A percentile compares a stretch with the other conserved stretches of the same genome.
Evolutionary conservation across 2,113 vertebrate species (phyloP).

Genomic region (Aegithalos caudatus): DNA sequence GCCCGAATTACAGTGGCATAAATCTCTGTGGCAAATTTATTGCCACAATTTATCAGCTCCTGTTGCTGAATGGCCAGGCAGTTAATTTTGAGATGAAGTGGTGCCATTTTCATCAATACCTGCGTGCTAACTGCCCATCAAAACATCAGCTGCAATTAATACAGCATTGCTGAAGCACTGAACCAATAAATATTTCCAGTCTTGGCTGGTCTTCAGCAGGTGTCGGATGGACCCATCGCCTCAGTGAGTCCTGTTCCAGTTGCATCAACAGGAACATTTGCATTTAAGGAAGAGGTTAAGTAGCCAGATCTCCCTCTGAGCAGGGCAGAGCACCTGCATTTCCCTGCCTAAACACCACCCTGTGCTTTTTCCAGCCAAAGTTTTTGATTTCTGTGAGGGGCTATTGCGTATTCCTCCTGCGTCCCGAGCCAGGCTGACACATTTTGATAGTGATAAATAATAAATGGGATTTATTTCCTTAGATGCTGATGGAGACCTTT

Average conservation of each 20-base stretch:
- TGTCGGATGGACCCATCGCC: not conserved
- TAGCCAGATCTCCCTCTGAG: not conserved
- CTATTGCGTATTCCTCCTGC: not conserved
- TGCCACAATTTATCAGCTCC: slow-evolving; percentile 74
- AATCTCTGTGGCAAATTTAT: slow-evolving; percentile 75
- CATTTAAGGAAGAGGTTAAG: slow-evolving; percentile 19
- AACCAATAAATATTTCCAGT: slow-evolving; percentile 69
- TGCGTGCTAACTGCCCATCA: slow-evolving; percentile 73
- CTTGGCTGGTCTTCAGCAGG: slow-evolving; percentile 56
- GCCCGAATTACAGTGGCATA: not conserved
- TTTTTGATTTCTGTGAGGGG: not conserved
- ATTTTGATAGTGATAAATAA: slow-evolving; percentile 40
- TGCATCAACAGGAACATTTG: not conserved
- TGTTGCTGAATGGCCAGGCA: slow-evolving; percentile 70
- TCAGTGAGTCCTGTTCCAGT: slow-evolving; percentile 5
- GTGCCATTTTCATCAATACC: slow-evolving; percentile 80
- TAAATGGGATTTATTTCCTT: slow-evolving; percentile 43
- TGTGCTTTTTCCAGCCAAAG: not conserved
- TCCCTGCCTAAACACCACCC: not conserved
- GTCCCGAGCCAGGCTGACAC: not conserved
- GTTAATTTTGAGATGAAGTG: slow-evolving; percentile 80
- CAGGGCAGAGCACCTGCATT: accelerated
- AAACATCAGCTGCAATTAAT: slow-evolving; percentile 75
- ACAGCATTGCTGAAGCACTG: slow-evolving; percentile 58
- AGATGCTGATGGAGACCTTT: slow-evolving; percentile 31